Percentiles rank a stretch among this genome's conserved stretches.
phyloP scores from a whole-genome alignment of 2,113 vertebrate species.

The Rutilus rutilus region DNA sequence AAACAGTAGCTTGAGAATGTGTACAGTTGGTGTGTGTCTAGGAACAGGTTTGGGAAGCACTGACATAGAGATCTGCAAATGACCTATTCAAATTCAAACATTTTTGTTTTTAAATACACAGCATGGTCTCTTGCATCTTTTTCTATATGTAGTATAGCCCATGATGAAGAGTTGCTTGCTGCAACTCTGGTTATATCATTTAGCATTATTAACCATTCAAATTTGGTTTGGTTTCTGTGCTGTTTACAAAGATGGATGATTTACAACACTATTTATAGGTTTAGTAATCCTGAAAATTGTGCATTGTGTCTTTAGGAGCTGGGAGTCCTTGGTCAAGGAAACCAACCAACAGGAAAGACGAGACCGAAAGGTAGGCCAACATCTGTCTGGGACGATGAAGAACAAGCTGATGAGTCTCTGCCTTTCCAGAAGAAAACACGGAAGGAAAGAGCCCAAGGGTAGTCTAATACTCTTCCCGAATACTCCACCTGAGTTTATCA shows the following conservation, averaged over 20 bases:
- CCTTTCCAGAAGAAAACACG: slow-evolving; percentile 68
- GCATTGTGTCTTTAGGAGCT: slow-evolving; percentile 78
- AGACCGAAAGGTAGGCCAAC: slow-evolving; percentile 47
- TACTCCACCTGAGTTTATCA: background rate
- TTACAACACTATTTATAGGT: background rate
- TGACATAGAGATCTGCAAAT: too few species aligned
- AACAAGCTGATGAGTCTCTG: slow-evolving; percentile 70
- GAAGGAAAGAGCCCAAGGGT: slow-evolving; percentile 31
- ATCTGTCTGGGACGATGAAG: slow-evolving; percentile 51
- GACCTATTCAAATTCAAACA: too few species aligned
- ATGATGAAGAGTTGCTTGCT: too few species aligned
- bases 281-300: background rate
- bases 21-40: too few species aligned
- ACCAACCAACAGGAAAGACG: slow-evolving; percentile 78
- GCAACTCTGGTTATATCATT: too few species aligned
- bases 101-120: too few species aligned
- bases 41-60: too few species aligned
- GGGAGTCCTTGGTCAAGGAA: slow-evolving; percentile 85
- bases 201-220: too few species aligned
- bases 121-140: too few species aligned
- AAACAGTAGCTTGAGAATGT: too few species aligned
- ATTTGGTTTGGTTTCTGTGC: background rate
- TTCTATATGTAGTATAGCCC: too few species aligned
- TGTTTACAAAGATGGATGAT: background rate
- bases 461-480: background rate